Conservation (phyloP, 2,888 invertebrate species). For the Epicampocera succincta region DNA sequence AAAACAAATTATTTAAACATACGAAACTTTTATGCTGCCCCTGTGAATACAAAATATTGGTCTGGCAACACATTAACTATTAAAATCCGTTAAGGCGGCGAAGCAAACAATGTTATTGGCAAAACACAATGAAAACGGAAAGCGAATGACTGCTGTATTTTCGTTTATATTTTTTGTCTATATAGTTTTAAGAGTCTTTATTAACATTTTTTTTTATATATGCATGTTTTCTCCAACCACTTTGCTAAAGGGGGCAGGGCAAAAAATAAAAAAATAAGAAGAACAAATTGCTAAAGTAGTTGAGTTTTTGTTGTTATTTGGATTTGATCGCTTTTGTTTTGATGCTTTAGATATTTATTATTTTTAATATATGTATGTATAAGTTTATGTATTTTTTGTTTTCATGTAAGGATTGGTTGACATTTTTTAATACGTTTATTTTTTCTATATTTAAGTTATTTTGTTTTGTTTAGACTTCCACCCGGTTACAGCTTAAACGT, state of each 20-base stretch:
- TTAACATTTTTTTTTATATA: not conserved
- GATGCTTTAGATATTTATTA: constrained; percentile 35
- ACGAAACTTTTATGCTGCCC: too few species aligned
- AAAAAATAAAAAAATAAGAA: not conserved
- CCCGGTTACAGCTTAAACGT: constrained; percentile 59
- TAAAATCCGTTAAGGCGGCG: too few species aligned
- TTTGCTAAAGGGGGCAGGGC: not conserved
- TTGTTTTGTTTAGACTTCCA: constrained; percentile 36
- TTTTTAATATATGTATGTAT: too few species aligned
- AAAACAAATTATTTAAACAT: too few species aligned
- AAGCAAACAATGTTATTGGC: too few species aligned
- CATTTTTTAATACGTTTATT: constrained; percentile 29
- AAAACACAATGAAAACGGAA: too few species aligned
- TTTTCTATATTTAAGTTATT: constrained; percentile 47
- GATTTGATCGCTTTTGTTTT: constrained; percentile 26
- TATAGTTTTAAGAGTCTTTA: constrained; percentile 11
- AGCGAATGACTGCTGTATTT: too few species aligned
- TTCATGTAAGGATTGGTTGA: constrained; percentile 63
- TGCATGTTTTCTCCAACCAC: constrained; percentile 1
- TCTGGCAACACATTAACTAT: too few species aligned
- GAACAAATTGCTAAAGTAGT: not conserved
- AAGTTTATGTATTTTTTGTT: constrained; percentile 70
- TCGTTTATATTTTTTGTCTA: not conserved
- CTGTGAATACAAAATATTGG: too few species aligned
- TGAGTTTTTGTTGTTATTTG: constrained; percentile 1